phyloP scores from a whole-genome alignment of 2,797 vertebrate species.

The Varecia variegata region DNA sequence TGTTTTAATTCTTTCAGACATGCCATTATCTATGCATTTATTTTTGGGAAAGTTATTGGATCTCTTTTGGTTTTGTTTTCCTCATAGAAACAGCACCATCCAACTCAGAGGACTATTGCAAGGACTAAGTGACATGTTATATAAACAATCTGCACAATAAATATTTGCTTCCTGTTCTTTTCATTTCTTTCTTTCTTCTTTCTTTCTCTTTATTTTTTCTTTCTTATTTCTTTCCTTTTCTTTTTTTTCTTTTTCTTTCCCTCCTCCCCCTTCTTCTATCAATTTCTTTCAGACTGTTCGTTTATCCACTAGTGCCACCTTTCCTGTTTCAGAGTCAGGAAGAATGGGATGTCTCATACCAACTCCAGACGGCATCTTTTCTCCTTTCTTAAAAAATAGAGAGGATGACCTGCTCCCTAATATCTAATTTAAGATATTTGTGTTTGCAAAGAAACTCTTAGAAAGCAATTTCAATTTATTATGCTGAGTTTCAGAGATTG shows the following conservation, averaged over 20 bases:
- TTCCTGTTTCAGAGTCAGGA: background rate
- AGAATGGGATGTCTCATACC: background rate
- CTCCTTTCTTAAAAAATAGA: background rate
- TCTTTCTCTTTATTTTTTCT: background rate
- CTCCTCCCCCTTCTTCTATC: background rate
- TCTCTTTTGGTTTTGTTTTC: background rate
- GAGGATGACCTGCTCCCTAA: background rate
- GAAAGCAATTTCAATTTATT: conserved; percentile 34
- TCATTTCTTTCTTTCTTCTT: background rate
- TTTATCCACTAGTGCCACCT: background rate
- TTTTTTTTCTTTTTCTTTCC: background rate
- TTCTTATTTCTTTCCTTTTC: no score
- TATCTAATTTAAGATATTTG: background rate
- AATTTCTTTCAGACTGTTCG: background rate
- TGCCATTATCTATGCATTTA: background rate
- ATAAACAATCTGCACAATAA: background rate
- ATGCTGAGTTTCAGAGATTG: background rate
- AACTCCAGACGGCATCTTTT: background rate
- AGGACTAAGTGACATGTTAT: background rate
- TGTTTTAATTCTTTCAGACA: background rate
- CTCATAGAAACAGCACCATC: background rate
- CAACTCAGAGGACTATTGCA: background rate
- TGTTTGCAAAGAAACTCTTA: conserved; percentile 24
- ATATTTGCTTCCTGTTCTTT: background rate
- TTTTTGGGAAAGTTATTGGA: background rate